Evolutionary conservation across 2,797 vertebrate genomes (phyloP).

Genomic region (Heterohyrax brucei): DNA sequence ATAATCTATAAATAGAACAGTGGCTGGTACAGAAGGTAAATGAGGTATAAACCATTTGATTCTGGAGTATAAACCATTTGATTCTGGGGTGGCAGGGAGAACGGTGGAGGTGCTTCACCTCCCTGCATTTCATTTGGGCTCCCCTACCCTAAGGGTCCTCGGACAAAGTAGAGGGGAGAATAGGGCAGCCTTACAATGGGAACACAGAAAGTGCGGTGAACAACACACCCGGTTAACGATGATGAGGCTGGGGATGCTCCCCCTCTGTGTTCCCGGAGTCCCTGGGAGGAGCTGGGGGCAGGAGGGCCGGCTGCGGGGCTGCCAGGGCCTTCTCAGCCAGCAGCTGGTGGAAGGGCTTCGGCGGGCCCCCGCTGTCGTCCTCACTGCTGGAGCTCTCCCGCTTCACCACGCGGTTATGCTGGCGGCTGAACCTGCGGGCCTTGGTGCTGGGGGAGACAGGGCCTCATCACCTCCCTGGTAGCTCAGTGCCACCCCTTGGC

Average conservation of each 20-base stretch:
- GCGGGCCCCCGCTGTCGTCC: conserved; percentile 62
- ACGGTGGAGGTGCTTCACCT: neutral
- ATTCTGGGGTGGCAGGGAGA: neutral
- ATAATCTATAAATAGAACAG: conserved; percentile 79
- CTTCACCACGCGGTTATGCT: conserved; percentile 88
- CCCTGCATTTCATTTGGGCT: conserved; percentile 42
- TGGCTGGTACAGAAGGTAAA: neutral
- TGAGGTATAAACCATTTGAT: neutral
- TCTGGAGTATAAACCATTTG: neutral
- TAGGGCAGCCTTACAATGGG: neutral
- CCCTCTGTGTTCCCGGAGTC: neutral
- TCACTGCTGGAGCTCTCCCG: conserved; percentile 80
- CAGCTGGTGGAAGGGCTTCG: conserved; percentile 87
- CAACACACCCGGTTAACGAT: neutral
- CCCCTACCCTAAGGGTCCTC: neutral
- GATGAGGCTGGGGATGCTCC: too few relatives aligned
- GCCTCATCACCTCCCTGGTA: neutral
- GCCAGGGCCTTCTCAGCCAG: conserved; percentile 72
- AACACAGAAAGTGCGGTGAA: neutral
- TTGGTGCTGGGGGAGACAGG: conserved; percentile 73
- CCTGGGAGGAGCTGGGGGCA: neutral
- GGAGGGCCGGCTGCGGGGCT: fast-evolving
- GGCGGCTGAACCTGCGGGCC: conserved; percentile 87
- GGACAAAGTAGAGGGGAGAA: fast-evolving
- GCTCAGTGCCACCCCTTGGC: neutral